Percentiles rank a stretch among this genome's conserved stretches.
Conservation (phyloP, 1,140 invertebrate genomes). For the Probaryconus sp. region DNA sequence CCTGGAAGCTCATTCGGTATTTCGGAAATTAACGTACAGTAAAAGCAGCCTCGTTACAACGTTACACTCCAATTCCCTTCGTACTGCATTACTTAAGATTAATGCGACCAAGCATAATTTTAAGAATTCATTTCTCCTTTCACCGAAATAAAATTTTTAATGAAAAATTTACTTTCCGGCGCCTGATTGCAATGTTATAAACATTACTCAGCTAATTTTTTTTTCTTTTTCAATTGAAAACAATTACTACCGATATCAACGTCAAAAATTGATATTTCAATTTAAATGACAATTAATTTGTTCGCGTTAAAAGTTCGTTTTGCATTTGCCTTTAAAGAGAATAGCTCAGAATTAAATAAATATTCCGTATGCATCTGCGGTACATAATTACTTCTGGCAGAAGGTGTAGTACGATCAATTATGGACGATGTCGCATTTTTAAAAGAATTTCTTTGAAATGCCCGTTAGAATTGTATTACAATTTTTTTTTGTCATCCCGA, state of each 20-base stretch:
- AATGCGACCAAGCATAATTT: constrained; percentile 15
- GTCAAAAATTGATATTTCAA: no score
- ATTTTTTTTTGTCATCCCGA: constrained; percentile 18
- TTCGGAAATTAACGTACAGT: constrained; percentile 55
- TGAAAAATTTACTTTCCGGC: constrained; percentile 8
- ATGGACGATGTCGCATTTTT: constrained; percentile 15
- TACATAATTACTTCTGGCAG: constrained; percentile 44
- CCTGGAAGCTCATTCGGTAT: constrained; percentile 50
- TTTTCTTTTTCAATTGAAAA: constrained; percentile 2
- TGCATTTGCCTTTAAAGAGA: constrained; percentile 14
- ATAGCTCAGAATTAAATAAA: constrained; percentile 25
- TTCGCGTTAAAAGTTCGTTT: constrained; percentile 3
- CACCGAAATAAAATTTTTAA: constrained; percentile 27
- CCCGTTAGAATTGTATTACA: constrained; percentile 43
- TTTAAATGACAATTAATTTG: no score
- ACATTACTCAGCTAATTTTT: constrained; percentile 5
- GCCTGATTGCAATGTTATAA: background rate
- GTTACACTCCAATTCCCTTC: constrained; percentile 31
- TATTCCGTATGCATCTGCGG: constrained; percentile 18
- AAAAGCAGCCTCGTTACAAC: constrained; percentile 44
- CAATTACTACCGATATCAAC: no score
- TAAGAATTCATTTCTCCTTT: constrained; percentile 21
- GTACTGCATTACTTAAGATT: constrained; percentile 21
- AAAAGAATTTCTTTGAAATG: constrained; percentile 43
- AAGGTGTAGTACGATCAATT: constrained; percentile 23